These are phyloP conservation scores for Molorchus minor DNA, from an alignment of 2,888 invertebrate genomes.

Conservation along the genomic window DNA sequence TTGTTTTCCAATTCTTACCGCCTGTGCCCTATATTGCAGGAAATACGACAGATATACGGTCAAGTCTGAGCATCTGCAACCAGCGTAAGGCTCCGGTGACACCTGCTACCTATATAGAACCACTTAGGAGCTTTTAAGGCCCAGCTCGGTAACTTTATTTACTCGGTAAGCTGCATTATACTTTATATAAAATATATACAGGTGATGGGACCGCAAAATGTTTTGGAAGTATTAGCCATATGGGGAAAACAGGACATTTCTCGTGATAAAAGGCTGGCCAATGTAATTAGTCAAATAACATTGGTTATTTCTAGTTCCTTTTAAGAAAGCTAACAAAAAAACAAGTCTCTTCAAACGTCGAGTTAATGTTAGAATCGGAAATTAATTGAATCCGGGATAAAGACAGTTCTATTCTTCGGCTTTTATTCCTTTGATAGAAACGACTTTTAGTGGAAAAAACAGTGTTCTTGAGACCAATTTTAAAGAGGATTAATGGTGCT, in stretches of 20 bases:
- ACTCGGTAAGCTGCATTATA: slow-evolving; percentile 45
- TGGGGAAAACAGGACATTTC: no score
- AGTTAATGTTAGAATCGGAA: background rate
- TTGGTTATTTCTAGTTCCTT: background rate
- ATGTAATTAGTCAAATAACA: no score
- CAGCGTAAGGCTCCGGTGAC: slow-evolving; percentile 41
- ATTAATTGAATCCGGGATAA: background rate
- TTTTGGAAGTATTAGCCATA: background rate
- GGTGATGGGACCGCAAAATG: slow-evolving; percentile 15
- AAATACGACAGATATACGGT: background rate
- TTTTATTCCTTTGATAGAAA: background rate
- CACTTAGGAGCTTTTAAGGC: slow-evolving; percentile 51
- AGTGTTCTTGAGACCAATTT: background rate
- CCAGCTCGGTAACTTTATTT: slow-evolving; percentile 47
- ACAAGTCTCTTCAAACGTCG: background rate
- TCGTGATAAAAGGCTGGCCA: no score
- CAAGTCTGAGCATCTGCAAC: slow-evolving; percentile 50
- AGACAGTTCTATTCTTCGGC: background rate
- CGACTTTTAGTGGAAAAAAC: background rate
- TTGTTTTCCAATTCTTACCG: no score
- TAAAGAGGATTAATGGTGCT: background rate
- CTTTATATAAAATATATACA: slow-evolving; percentile 33
- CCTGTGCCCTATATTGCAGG: no score
- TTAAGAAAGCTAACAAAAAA: background rate
- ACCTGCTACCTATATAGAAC: slow-evolving; percentile 50